A percentile compares a stretch with the other conserved stretches of the same genome.
Evolutionary conservation across 2,113 vertebrate species (phyloP).

Genomic region (Ciconia stormi): DNA sequence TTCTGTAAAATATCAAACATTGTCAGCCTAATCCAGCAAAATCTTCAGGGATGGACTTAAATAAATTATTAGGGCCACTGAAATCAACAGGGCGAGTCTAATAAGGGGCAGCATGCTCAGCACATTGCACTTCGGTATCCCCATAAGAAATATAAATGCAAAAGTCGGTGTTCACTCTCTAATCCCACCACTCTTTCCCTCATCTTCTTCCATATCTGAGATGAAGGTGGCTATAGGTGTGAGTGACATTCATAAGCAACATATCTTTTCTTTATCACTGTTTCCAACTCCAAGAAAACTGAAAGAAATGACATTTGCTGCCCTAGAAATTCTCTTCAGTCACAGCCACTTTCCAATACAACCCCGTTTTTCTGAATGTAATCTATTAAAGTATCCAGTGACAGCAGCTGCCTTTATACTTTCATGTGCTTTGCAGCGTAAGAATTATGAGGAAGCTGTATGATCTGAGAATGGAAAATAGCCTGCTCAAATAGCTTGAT

Average conservation of each 20-base stretch:
- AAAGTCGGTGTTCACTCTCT: neutral
- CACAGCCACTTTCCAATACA: neutral
- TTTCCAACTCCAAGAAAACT: neutral
- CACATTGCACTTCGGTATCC: neutral
- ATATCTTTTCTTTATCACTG: neutral
- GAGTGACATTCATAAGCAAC: neutral
- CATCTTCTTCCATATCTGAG: neutral
- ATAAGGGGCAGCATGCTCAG: neutral
- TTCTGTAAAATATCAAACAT: neutral
- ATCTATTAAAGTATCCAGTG: neutral
- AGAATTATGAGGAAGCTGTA: neutral
- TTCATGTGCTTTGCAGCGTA: neutral
- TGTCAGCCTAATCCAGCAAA: neutral
- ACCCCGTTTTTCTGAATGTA: neutral
- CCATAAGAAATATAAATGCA: neutral
- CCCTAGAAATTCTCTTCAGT: neutral
- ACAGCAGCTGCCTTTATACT: neutral
- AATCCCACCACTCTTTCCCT: neutral
- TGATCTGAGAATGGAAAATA: neutral
- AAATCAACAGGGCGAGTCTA: neutral
- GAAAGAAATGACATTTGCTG: neutral
- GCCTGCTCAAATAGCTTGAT: neutral
- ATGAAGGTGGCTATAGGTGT: neutral
- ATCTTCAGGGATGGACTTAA: neutral
- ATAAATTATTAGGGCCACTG: neutral